Conservation (phyloP, 1,140 invertebrate genomes). For the Tribolium castaneum region DNA sequence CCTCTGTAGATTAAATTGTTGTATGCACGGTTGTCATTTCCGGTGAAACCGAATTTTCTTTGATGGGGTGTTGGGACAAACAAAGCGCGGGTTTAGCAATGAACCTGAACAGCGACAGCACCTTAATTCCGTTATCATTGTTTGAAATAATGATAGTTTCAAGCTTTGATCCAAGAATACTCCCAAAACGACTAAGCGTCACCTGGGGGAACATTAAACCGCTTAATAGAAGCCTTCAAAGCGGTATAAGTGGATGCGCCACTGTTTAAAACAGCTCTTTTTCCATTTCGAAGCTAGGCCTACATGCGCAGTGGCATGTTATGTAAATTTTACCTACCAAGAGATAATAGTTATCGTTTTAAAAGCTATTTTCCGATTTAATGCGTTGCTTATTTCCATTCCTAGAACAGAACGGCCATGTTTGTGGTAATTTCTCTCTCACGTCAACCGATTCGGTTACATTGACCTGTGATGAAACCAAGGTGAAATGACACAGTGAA, state of each 20-base stretch:
- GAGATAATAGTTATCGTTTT: conserved; percentile 13
- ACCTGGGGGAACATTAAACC: neutral
- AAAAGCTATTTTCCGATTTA: conserved; percentile 17
- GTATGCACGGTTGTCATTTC: neutral
- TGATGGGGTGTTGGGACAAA: neutral
- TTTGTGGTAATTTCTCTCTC: conserved; percentile 23
- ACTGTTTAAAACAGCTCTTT: neutral
- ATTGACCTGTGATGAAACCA: conserved; percentile 21
- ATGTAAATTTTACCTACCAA: neutral
- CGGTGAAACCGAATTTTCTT: neutral
- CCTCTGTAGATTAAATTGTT: neutral
- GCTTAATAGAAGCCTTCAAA: neutral
- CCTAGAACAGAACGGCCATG: neutral
- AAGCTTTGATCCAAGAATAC: neutral
- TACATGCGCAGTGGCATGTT: conserved; percentile 10
- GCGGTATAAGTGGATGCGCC: neutral
- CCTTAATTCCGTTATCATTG: neutral
- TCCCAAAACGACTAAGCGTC: neutral
- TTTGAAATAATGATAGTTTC: neutral
- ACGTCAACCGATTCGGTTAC: neutral
- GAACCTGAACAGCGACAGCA: neutral
- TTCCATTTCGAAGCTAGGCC: neutral
- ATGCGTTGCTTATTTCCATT: conserved; percentile 13
- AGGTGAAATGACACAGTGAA: conserved; percentile 25
- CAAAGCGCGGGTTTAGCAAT: neutral